phyloP scores from a whole-genome alignment of 2,113 vertebrate species.

The Trematocara marginatum region DNA sequence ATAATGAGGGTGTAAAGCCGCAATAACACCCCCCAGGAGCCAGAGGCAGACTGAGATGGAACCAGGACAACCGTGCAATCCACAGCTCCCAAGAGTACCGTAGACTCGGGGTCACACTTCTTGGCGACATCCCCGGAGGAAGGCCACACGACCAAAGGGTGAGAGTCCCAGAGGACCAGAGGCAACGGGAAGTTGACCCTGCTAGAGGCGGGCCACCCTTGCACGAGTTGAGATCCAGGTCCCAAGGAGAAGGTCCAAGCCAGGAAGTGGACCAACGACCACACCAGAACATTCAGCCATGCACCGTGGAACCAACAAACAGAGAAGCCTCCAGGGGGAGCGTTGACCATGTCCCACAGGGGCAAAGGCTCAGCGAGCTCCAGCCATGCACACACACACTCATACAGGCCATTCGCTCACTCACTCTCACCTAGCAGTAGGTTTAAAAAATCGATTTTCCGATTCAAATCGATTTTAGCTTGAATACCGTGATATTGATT shows the following conservation, averaged over 20 bases:
- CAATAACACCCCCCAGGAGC: background rate
- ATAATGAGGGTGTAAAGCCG: background rate
- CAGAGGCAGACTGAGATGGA: background rate
- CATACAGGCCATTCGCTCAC: background rate
- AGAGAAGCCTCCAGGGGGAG: background rate
- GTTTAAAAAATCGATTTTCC: background rate
- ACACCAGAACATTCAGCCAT: background rate
- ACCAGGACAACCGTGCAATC: background rate
- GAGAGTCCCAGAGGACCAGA: background rate
- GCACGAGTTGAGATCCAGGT: background rate
- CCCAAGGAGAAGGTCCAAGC: background rate
- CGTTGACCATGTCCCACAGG: background rate
- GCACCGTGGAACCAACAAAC: background rate
- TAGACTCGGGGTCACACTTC: background rate
- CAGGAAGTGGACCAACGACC: background rate
- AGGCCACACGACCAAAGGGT: background rate
- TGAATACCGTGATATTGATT: background rate
- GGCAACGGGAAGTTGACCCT: background rate
- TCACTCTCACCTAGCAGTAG: background rate
- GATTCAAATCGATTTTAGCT: background rate
- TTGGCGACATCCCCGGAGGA: background rate
- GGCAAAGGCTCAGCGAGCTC: background rate
- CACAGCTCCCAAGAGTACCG: background rate
- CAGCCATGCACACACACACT: background rate
- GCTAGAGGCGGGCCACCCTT: background rate